phyloP scores from a whole-genome alignment of 2,797 vertebrate species.

The Pangasius larnaudii region DNA sequence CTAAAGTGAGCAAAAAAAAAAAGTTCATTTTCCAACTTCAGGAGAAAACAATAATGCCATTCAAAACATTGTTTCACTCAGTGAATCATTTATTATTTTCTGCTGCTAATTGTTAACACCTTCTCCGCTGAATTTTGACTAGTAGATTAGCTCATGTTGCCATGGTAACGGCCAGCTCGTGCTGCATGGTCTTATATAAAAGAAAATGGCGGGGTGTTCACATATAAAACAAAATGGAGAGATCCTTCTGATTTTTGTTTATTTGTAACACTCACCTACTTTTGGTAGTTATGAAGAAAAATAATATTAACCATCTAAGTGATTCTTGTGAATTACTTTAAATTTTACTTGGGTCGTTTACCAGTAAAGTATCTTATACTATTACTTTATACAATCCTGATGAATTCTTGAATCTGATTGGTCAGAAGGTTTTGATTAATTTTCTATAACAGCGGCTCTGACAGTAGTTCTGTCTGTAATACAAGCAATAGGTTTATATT shows the following conservation, averaged over 20 bases:
- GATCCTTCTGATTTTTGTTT: neutral
- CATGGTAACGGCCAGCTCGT: neutral
- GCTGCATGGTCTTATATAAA: neutral
- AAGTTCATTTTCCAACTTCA: neutral
- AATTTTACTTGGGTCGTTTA: neutral
- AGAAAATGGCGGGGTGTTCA: neutral
- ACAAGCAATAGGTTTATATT: neutral
- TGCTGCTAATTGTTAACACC: too few relatives aligned
- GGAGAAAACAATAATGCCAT: neutral
- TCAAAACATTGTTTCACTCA: neutral
- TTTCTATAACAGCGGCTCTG: neutral
- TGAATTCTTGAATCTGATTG: slow-evolving; percentile 7
- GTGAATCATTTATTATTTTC: neutral
- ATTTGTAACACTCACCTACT: neutral
- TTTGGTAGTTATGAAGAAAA: neutral
- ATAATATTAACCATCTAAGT: neutral
- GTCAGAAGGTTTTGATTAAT: neutral
- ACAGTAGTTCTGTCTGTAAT: neutral
- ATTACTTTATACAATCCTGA: neutral
- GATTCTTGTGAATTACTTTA: neutral
- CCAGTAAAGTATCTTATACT: neutral
- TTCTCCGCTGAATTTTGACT: neutral
- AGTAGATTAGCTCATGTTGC: neutral
- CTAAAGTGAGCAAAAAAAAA: neutral
- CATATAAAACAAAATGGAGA: neutral